Conservation (phyloP, 1,140 invertebrate species). For the Lordiphosa stackelbergi region DNA sequence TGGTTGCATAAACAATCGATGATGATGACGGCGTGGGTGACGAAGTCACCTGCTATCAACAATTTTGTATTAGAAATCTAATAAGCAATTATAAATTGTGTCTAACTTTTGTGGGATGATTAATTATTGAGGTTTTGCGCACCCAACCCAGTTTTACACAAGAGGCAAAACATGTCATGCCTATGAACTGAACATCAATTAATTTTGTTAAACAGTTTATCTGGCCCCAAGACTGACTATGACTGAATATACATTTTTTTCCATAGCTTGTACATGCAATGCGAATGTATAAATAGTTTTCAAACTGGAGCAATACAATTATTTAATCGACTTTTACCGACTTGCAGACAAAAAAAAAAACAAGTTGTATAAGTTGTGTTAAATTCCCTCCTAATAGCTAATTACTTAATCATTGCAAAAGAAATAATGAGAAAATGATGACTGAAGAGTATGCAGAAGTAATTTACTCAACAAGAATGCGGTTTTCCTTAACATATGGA, state of each 20-base stretch:
- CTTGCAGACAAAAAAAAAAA: neutral
- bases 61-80: conserved; percentile 15
- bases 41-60: conserved; percentile 36
- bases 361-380: conserved; percentile 35
- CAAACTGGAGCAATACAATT: conserved; percentile 25
- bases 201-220: conserved; percentile 29
- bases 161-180: conserved; percentile 9
- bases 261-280: conserved; percentile 17
- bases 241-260: conserved; percentile 33
- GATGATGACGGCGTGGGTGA: conserved; percentile 14
- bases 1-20: conserved; percentile 43
- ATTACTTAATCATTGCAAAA: conserved; percentile 25
- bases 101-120: neutral
- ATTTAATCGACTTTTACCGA: conserved; percentile 25
- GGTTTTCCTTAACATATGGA: too few species aligned
- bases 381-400: conserved; percentile 6
- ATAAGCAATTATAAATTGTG: conserved; percentile 31
- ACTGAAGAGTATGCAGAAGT: neutral
- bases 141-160: neutral
- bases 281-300: conserved; percentile 11
- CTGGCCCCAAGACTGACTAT: conserved; percentile 19
- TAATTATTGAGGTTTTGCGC: neutral
- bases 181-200: conserved; percentile 37
- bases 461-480: too few species aligned
- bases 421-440: neutral